phyloP scores from a whole-genome alignment of 2,113 vertebrate species.

The Rynchops niger region DNA sequence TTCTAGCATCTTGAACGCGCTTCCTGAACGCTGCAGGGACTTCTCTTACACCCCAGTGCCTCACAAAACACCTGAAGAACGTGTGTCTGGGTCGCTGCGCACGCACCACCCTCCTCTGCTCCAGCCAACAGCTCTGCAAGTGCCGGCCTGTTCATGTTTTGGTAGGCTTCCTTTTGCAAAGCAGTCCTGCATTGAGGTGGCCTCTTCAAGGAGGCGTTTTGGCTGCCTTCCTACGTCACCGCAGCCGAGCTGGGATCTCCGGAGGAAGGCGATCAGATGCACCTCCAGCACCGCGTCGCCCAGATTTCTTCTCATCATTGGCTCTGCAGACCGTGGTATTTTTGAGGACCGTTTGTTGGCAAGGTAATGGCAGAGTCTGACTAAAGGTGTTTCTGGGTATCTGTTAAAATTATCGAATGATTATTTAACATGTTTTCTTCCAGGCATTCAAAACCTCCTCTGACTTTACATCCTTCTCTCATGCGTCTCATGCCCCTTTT shows the following conservation, averaged over 20 bases:
- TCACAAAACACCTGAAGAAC: not conserved
- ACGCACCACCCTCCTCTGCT: not conserved
- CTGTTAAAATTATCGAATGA: not conserved
- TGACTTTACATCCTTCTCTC: not conserved
- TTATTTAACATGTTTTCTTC: not conserved
- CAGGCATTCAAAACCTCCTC: not conserved
- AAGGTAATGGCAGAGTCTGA: conserved; percentile 22
- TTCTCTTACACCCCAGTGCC: not conserved
- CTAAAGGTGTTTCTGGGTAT: not conserved
- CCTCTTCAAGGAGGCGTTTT: not conserved
- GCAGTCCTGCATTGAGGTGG: not conserved
- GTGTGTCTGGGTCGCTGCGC: not conserved
- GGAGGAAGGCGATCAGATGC: not conserved
- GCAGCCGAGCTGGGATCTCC: not conserved
- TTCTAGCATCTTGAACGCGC: not conserved
- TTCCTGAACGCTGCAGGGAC: not conserved
- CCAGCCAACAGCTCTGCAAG: not conserved
- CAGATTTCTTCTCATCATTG: not conserved
- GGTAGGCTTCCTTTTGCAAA: not conserved
- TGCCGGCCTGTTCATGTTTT: not conserved
- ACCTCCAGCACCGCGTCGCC: not conserved
- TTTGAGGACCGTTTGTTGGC: not conserved
- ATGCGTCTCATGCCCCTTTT: not conserved
- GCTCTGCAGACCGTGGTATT: not conserved
- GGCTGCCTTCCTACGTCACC: not conserved